Evolutionary conservation across 1,140 invertebrate species (phyloP).

Genomic region (Littorina saxatilis): DNA sequence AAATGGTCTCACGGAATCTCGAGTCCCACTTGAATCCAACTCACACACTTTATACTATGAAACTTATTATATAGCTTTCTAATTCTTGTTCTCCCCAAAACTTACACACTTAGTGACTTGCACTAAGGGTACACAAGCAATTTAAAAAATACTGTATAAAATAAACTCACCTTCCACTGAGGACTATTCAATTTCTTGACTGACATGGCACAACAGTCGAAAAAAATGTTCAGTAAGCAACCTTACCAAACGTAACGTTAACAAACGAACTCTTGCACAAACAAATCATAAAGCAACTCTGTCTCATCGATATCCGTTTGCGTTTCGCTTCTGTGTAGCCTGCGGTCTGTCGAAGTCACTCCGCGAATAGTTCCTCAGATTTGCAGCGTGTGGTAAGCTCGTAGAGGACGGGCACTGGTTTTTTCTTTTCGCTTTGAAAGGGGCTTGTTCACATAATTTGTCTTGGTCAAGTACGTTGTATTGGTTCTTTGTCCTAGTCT

Average conservation of each 20-base stretch:
- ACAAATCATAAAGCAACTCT: background rate
- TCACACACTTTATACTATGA: background rate
- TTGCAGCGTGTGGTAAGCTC: constrained; percentile 88
- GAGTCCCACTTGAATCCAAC: too few species aligned
- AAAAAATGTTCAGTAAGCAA: constrained; percentile 34
- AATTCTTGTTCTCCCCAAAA: too few species aligned
- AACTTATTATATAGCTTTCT: too few species aligned
- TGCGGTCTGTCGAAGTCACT: constrained; percentile 28
- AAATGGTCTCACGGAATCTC: too few species aligned
- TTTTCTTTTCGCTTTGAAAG: background rate
- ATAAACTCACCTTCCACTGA: constrained; percentile 85
- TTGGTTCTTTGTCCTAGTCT: constrained; percentile 21
- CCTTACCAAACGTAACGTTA: constrained; percentile 15
- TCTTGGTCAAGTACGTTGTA: constrained; percentile 20
- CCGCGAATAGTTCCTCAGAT: constrained; percentile 83
- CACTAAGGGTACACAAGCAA: too few species aligned
- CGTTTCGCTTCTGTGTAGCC: constrained; percentile 6
- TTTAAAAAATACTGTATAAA: too few species aligned
- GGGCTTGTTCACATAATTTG: background rate
- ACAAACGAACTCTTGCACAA: constrained; percentile 1
- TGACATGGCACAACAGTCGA: constrained; percentile 48
- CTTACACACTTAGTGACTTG: too few species aligned
- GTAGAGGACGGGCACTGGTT: constrained; percentile 52
- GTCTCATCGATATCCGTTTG: background rate
- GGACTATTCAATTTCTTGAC: constrained; percentile 78